Conservation (phyloP, 2,888 invertebrate species). For the Drosophila antonietae region DNA sequence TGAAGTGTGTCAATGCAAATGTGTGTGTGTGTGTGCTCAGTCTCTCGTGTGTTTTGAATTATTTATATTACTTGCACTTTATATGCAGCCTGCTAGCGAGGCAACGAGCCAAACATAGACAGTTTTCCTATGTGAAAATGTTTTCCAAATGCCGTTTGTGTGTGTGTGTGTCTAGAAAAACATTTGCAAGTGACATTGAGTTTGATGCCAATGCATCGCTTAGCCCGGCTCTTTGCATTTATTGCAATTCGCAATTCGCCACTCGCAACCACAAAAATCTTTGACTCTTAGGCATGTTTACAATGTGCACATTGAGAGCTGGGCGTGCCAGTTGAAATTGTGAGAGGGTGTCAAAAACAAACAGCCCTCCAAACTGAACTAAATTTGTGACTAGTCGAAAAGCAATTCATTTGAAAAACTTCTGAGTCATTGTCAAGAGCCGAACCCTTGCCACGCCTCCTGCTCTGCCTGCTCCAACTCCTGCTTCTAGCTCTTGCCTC, state of each 20-base stretch:
- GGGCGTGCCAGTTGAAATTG: constrained; percentile 42
- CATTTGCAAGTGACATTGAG: constrained; percentile 61
- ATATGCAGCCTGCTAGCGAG: constrained; percentile 52
- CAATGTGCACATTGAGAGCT: constrained; percentile 12
- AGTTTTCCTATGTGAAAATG: constrained; percentile 33
- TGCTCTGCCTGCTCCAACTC: too few species aligned
- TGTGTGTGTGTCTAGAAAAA: constrained; percentile 19
- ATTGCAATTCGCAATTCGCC: constrained; percentile 58
- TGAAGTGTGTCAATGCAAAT: constrained; percentile 78
- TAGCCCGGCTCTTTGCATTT: constrained; percentile 50
- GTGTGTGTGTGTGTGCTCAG: constrained; percentile 27
- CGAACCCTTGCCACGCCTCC: background rate
- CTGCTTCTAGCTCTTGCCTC: constrained; percentile 29
- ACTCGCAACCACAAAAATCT: constrained; percentile 61
- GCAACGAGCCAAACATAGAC: constrained; percentile 33
- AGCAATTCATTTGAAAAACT: constrained; percentile 57
- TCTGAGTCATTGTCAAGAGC: constrained; percentile 54
- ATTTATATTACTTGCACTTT: constrained; percentile 78
- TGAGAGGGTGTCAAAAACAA: constrained; percentile 58
- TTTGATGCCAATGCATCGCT: constrained; percentile 57
- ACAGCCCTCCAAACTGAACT: constrained; percentile 19
- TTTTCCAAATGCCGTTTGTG: constrained; percentile 19
- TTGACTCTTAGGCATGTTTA: constrained; percentile 68
- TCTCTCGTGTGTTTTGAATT: constrained; percentile 70
- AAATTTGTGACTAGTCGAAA: constrained; percentile 1